Conservation (phyloP, 2,888 invertebrate species). For the Rhingia rostrata region DNA sequence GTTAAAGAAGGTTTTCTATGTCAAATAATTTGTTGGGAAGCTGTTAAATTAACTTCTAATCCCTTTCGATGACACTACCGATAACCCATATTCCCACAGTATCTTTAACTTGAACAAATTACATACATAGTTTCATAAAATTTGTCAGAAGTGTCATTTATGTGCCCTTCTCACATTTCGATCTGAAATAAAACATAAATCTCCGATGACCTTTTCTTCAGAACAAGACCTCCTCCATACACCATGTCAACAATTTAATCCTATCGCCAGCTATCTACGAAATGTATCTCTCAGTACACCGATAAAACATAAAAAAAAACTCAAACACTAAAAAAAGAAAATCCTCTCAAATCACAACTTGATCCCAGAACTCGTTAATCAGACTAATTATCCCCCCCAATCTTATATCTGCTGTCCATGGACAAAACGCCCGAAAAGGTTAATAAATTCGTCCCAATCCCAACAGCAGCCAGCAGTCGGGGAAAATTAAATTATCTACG, state of each 20-base stretch:
- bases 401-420: slow-evolving; percentile 53
- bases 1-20: no score
- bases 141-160: slow-evolving; percentile 32
- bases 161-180: slow-evolving; percentile 19
- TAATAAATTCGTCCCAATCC: slow-evolving; percentile 46
- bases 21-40: no score
- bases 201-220: slow-evolving; percentile 40
- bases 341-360: slow-evolving; percentile 55
- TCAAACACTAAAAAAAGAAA: slow-evolving; percentile 16
- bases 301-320: slow-evolving; percentile 28
- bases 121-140: slow-evolving; percentile 6
- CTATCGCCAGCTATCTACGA: slow-evolving; percentile 17
- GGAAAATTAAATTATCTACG: slow-evolving; percentile 66
- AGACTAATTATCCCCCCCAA: slow-evolving; percentile 68
- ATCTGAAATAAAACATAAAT: slow-evolving; percentile 58
- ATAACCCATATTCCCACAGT: neutral
- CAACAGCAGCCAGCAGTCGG: slow-evolving; percentile 11
- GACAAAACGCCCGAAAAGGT: slow-evolving; percentile 39
- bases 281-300: slow-evolving; percentile 26
- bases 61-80: no score
- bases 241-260: slow-evolving; percentile 61
- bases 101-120: slow-evolving; percentile 18
- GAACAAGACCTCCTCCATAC: neutral
- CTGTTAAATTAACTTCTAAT: no score
- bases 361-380: slow-evolving; percentile 71